Evolutionary conservation across 2,888 invertebrate species (phyloP).

Genomic region (Drosophila incognita): DNA sequence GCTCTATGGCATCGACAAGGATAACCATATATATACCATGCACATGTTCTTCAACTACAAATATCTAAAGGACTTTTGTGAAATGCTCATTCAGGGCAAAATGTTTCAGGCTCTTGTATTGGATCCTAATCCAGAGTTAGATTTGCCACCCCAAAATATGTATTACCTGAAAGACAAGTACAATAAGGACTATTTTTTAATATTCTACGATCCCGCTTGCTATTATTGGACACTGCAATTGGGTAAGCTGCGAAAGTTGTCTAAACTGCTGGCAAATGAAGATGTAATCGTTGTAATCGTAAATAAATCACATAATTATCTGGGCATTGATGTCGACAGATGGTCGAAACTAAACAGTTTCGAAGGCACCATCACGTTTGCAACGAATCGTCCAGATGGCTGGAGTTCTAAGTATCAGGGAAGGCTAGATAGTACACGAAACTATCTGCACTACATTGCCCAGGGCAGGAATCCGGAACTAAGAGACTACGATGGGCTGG

Average conservation of each 20-base stretch:
- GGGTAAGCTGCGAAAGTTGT: slow-evolving; percentile 21
- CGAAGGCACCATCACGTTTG: slow-evolving; percentile 15
- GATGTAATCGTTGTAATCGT: slow-evolving; percentile 1
- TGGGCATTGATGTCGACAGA: slow-evolving; percentile 3
- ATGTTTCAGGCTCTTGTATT: slow-evolving; percentile 44
- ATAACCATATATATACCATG: slow-evolving; percentile 41
- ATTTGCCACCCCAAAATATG: slow-evolving; percentile 35
- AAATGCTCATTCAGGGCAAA: slow-evolving; percentile 32
- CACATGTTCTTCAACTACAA: slow-evolving; percentile 50
- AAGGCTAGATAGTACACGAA: not conserved
- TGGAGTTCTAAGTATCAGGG: slow-evolving; percentile 11
- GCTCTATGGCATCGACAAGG: slow-evolving; percentile 41
- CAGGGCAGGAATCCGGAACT: slow-evolving; percentile 35
- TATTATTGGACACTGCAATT: slow-evolving; percentile 49
- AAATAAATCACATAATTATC: slow-evolving; percentile 1
- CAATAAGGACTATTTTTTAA: slow-evolving; percentile 33
- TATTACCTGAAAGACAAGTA: slow-evolving; percentile 21
- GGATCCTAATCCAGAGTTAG: not conserved
- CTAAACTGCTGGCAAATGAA: slow-evolving; percentile 6
- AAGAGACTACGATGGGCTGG: slow-evolving; percentile 19
- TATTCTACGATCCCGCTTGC: slow-evolving; percentile 51
- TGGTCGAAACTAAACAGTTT: slow-evolving; percentile 20
- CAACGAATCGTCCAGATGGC: slow-evolving; percentile 4
- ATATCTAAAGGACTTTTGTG: slow-evolving; percentile 53
- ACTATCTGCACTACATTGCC: not conserved